phyloP scores from a whole-genome alignment of 2,888 invertebrate genomes.

The Orgyia antiqua region DNA sequence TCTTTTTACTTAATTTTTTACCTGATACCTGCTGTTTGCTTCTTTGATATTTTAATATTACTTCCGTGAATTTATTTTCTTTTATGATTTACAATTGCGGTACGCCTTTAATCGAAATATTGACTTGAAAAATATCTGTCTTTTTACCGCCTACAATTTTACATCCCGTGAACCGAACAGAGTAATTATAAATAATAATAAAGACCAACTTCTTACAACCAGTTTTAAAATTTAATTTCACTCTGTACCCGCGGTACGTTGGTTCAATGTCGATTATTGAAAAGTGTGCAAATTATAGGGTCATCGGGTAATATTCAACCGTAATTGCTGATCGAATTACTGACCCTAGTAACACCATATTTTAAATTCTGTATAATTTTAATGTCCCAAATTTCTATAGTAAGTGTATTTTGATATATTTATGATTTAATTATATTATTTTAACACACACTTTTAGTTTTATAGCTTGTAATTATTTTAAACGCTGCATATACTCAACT shows the following conservation, averaged over 20 bases:
- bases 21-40: no score
- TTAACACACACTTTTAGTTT: conserved; percentile 19
- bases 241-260: conserved; percentile 25
- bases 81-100: no score
- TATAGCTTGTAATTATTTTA: conserved; percentile 20
- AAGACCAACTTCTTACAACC: conserved; percentile 21
- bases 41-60: no score
- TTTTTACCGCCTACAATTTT: no score
- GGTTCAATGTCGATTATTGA: conserved; percentile 48
- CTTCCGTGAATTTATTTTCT: no score
- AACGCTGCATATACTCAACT: no score
- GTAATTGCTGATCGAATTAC: conserved; percentile 37
- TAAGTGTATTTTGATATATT: conserved; percentile 21
- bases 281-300: conserved; percentile 59
- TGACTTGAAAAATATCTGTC: no score
- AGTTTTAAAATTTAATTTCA: conserved; percentile 30
- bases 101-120: no score
- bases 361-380: conserved; percentile 51
- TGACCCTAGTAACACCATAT: conserved; percentile 39
- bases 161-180: conserved; percentile 15
- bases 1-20: no score
- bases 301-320: conserved; percentile 37
- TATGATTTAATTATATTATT: conserved; percentile 27
- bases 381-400: conserved; percentile 36
- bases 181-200: conserved; percentile 25